phyloP scores from a whole-genome alignment of 2,113 vertebrate species.

The Leuciscus idus region DNA sequence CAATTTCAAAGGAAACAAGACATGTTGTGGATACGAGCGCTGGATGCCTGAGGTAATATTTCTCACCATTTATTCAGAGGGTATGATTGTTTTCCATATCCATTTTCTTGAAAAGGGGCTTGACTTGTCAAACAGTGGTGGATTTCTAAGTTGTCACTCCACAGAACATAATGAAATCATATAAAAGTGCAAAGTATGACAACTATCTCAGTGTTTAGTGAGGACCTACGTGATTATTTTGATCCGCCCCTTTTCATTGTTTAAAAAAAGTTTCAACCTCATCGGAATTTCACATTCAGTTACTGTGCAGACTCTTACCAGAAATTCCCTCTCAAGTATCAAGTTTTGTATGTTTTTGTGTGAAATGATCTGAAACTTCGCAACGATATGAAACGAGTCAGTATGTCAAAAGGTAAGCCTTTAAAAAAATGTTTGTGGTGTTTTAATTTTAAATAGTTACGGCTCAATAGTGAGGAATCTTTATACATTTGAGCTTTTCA shows the following conservation, averaged over 20 bases:
- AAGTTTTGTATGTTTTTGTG: neutral
- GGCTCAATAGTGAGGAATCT: neutral
- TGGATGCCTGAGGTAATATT: too few species aligned
- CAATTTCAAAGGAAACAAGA: too few species aligned
- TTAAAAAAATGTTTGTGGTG: too few species aligned
- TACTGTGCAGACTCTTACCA: neutral
- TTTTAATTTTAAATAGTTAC: neutral
- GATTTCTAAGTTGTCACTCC: too few species aligned
- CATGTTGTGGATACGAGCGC: too few species aligned
- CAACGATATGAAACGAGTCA: neutral
- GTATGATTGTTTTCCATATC: too few species aligned
- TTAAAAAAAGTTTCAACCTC: neutral
- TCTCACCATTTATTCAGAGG: too few species aligned
- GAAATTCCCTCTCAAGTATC: neutral
- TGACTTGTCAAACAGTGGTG: too few species aligned
- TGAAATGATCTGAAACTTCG: neutral
- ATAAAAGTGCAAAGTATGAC: too few species aligned
- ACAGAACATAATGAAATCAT: too few species aligned
- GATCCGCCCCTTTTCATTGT: neutral
- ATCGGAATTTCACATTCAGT: neutral
- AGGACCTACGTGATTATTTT: neutral
- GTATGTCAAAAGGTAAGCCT: constrained; percentile 24
- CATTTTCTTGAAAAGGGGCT: too few species aligned
- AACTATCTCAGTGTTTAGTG: neutral
- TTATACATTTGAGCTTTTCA: neutral